Percentiles rank a stretch among this genome's conserved stretches.
Evolutionary conservation across 64 coral and sea anemone species (phyloP).

Genomic region (Acropora yongei): DNA sequence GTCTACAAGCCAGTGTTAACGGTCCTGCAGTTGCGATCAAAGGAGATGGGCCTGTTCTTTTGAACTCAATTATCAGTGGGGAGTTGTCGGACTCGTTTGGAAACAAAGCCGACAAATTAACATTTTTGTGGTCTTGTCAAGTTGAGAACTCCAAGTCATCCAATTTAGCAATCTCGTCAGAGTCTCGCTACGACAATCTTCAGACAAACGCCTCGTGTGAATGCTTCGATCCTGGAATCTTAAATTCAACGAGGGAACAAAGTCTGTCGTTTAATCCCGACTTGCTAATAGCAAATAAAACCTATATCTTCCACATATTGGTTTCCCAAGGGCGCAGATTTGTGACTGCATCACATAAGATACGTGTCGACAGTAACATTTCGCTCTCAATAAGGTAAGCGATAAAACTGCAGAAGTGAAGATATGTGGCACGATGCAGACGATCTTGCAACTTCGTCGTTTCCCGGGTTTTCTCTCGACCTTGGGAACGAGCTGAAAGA

Average conservation of each 20-base stretch:
- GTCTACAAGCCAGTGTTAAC: conserved; percentile 26
- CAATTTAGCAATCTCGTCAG: background rate
- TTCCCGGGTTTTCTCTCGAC: too few relatives aligned
- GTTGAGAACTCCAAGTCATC: conserved; percentile 9
- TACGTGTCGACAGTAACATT: conserved; percentile 66
- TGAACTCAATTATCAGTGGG: conserved; percentile 33
- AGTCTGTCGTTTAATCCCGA: conserved; percentile 24
- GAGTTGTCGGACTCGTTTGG: conserved; percentile 47
- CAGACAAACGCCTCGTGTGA: conserved; percentile 36
- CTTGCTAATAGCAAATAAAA: conserved; percentile 34
- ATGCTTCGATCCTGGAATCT: conserved; percentile 70
- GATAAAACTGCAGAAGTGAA: background rate
- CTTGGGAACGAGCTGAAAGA: too few relatives aligned
- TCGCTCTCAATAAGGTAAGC: conserved; percentile 81
- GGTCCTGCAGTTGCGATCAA: conserved; percentile 64
- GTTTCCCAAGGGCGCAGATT: conserved; percentile 38
- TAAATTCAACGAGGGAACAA: conserved; percentile 22
- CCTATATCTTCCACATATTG: conserved; percentile 66
- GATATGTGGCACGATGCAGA: too few relatives aligned
- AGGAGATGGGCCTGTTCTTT: conserved; percentile 35
- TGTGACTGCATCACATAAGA: conserved; percentile 40
- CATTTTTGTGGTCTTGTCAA: conserved; percentile 73
- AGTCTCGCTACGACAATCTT: background rate
- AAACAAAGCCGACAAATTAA: conserved; percentile 18
- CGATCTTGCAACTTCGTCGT: too few relatives aligned